Conservation (phyloP, 2,113 vertebrate species). For the Vulpes vulpes region DNA sequence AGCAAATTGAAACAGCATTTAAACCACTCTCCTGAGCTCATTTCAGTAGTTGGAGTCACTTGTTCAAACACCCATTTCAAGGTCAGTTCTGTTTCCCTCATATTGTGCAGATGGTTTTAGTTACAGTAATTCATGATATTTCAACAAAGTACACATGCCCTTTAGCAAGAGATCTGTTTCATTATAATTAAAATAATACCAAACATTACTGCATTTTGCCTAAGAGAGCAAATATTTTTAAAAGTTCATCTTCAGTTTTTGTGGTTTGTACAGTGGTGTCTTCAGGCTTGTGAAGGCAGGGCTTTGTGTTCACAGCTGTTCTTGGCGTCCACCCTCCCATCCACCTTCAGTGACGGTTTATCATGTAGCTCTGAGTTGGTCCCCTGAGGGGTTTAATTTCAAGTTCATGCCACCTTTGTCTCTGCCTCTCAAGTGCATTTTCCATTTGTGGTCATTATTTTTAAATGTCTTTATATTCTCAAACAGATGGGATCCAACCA, state of each 20-base stretch:
- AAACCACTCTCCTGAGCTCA: background rate
- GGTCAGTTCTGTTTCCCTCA: conserved; percentile 5
- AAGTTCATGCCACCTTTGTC: background rate
- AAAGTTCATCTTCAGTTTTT: background rate
- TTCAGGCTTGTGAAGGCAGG: background rate
- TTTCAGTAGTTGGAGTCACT: background rate
- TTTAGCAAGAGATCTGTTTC: background rate
- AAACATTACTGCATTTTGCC: background rate
- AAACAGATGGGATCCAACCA: background rate
- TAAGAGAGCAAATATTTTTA: background rate
- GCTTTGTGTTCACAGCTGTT: background rate
- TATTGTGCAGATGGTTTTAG: background rate
- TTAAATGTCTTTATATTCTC: background rate
- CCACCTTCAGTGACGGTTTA: background rate
- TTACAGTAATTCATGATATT: background rate
- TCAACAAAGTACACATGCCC: background rate
- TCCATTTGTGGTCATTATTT: background rate
- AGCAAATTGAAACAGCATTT: background rate
- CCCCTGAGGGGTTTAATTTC: background rate
- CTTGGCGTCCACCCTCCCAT: background rate
- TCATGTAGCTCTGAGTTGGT: background rate
- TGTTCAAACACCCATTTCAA: background rate
- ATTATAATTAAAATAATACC: conserved; percentile 32
- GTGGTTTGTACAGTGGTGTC: background rate
- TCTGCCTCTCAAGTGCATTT: background rate